Evolutionary conservation across 2,113 vertebrate genomes (phyloP), one percentile per base, ranked within the genome.

Genomic region (Corythornis cristatus): DNA sequence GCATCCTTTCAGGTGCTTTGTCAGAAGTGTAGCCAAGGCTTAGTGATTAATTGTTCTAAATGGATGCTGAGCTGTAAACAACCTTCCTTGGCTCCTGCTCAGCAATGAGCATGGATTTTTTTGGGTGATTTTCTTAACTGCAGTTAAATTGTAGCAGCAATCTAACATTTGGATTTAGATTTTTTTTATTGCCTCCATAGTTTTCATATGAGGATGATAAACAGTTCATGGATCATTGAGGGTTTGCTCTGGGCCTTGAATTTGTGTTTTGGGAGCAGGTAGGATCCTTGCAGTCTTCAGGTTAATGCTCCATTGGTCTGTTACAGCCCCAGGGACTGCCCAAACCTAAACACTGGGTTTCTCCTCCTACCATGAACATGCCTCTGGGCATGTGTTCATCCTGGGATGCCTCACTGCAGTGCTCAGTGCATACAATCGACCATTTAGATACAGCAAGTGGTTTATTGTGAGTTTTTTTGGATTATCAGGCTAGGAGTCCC

Each of bases 21-120:
- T 81, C 56, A 73, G 40, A 92, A 90, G 15, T 43, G 33, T 26
- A 78, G 88, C 56, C 72, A 89, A 80, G 21, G n/a, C 15, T 87
- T 48, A 71, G 65, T 83, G 73, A 94, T 81, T 78, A 90, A 95
- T 91, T 91, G 43, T 77, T 92, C 61, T 65, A 61, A 95, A 71
- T 0, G 5, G 18, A 66, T 18, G 87, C 23, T 0, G 2, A 94
- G 65, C 12, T 90, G 65, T 74, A 91, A 91, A 88, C 37, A 86
- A 60, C 12, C 67, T 93, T 71, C n/a, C 22, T 72, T 75, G 76
- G 83, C 72, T 88, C 37, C 37, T 46, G 29, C 15, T 83, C 33
- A 8, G 5, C 42, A 68, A 11, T 8, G 10, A 88, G 26, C 22
- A 43, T 19, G 20, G n/a, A 12, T 29, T 50, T 46, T 33, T 62